Base-by-base conservation (phyloP, 1,140 invertebrate genomes). In the Trichonephila clavipes region DNA sequence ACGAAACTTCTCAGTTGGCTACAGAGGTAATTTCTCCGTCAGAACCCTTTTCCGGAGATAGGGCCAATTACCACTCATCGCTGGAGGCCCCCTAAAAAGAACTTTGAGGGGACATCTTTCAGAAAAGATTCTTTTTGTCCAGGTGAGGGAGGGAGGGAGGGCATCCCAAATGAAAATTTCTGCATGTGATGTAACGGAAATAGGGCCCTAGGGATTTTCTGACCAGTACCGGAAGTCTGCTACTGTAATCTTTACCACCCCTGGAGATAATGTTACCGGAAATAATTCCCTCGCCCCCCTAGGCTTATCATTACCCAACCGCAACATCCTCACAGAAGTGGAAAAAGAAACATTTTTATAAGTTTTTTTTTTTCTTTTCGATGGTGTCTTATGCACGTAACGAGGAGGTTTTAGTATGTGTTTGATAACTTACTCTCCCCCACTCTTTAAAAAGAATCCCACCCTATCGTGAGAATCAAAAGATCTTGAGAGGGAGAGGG, bases 261-360 rank as follows among this genome's bases (percentile, higher is more conserved):
- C 40, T 66, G 58, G 34, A 92, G 90, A 92, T 92, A 92, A 59
- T 61, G 81, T 85, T 69, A 85, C 81, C 90, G 90, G 90, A 92
- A 92, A 92, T 92, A 92, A 92, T 64, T 85, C 58, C 34, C 72
- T 34, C 59, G 12, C 21, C 61, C 86, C 87, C 72, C 61, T 5
- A 69, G 89, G 69, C 19, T 58, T 61, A 21, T 92, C 90, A 92
- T 92, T 92, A 92, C 24, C 89, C 89, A 44, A 90, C 89, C 58
- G 58, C 28, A 12, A 51, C 51, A 61, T 82, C 72, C 19, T 58
- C 58, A 40, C 21, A 24, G 66, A 58, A 59, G 19, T 24, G 51
- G 28, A 51, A 66, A 91, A 85, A 51, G 81, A 82, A 92, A 92
- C 77, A 82, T 83, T 92, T 92, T 81, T 85, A 58, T 61, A 90